phyloP scores from a whole-genome alignment of 2,888 invertebrate genomes.

The Neocrepidodera transversa region DNA sequence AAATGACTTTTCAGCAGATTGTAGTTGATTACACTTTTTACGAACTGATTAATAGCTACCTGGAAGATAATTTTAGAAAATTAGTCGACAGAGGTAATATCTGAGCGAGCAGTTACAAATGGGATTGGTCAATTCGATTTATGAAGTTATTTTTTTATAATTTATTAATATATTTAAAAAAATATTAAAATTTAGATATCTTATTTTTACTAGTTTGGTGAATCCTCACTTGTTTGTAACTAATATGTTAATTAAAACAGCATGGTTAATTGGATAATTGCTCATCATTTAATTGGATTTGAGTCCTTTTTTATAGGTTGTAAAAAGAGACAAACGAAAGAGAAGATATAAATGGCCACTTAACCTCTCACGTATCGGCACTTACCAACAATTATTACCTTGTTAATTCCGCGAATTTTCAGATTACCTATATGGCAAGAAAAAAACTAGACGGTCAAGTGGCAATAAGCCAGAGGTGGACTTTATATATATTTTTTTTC shows the following conservation, averaged over 20 bases:
- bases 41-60: too few species aligned
- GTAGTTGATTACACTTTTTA: too few species aligned
- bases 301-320: background rate
- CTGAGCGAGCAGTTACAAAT: too few species aligned
- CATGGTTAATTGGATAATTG: conserved; percentile 5
- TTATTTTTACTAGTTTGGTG: too few species aligned
- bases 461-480: background rate
- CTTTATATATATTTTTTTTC: too few species aligned
- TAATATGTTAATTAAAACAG: conserved; percentile 8
- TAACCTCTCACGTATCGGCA: conserved; percentile 28
- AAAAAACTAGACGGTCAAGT: conserved; percentile 7
- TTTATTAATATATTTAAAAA: too few species aligned
- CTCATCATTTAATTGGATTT: conserved; percentile 2
- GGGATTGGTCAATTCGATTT: too few species aligned
- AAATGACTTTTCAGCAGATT: too few species aligned
- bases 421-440: conserved; percentile 16
- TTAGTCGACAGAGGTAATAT: too few species aligned
- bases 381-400: conserved; percentile 29
- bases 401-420: conserved; percentile 29
- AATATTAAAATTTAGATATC: too few species aligned
- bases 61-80: too few species aligned
- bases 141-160: too few species aligned
- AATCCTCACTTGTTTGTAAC: background rate
- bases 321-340: conserved; percentile 2
- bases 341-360: conserved; percentile 18